Evolutionary conservation across 1,140 invertebrate species (phyloP), one percentile per base, ranked within the genome.

Genomic region (Macrotrachela quadricornifera): DNA sequence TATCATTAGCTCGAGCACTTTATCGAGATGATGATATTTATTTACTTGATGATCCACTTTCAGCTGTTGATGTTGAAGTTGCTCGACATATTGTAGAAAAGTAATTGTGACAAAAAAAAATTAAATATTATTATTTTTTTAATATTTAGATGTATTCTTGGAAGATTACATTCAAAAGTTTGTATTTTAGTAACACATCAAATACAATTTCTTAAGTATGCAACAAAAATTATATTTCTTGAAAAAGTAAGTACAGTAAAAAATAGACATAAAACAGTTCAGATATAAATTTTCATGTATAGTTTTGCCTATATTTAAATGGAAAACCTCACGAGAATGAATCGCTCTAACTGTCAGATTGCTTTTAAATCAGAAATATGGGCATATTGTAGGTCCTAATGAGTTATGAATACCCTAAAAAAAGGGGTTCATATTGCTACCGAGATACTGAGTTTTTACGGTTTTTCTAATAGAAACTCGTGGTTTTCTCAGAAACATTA

Each of bases 41-140:
- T 60, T 66, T 85, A 0, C 64, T 85, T 12, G 83, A 86, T 64
- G 82, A 86, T 69, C 81, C 81, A 6, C 64, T 86, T 13, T 81
- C 80, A 56, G 80, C 83, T 1, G 80, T 87, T 1, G 83, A 87
- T 66, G 73, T 82, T 40, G 86, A 94, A 67, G 88, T 95, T 16
- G 84, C 85, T 11, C 85, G 85, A 69, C 85, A 92, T 63, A 88
- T 95, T 54, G 94, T 94, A 64, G 85, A 94, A 58, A 58, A 67
- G 46, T 81, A 4, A 77, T 79, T 57, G 82, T 84, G 1, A 80
- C 9, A 14, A 44, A 3, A 17, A 9, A 38, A 30, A 30, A 30
- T 30, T 30, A 30, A 2, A 30, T 30, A 4, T 30, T 2, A 30
- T 30, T 30, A 4, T 4, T 30, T 2, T 30, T 8, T 4, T 30